Percentiles rank a stretch among this genome's conserved stretches.
Evolutionary conservation across 1,140 invertebrate species (phyloP).

Genomic region (Drosophila nannoptera): DNA sequence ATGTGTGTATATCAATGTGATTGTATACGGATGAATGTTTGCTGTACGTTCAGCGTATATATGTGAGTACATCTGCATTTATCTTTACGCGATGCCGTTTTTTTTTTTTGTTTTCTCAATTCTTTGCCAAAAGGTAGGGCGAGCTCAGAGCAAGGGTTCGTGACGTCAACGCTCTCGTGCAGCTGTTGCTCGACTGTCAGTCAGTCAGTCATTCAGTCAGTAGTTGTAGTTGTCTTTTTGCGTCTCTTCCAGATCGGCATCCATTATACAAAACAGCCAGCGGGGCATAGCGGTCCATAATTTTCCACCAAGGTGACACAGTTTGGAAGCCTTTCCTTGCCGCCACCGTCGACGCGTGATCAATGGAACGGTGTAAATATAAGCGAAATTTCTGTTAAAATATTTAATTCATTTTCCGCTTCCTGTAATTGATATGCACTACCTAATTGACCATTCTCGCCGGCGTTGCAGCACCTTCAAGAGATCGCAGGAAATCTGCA

Average conservation of each 20-base stretch:
- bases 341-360: slow-evolving; percentile 14
- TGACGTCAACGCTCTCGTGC: slow-evolving; percentile 52
- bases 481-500: neutral
- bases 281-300: slow-evolving; percentile 22
- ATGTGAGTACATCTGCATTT: slow-evolving; percentile 6
- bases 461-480: slow-evolving; percentile 2
- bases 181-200: slow-evolving; percentile 55
- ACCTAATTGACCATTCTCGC: slow-evolving; percentile 36
- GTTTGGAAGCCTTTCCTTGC: slow-evolving; percentile 35
- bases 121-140: slow-evolving; percentile 57
- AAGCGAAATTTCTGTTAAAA: slow-evolving; percentile 46
- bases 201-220: slow-evolving; percentile 29
- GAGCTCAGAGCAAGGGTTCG: slow-evolving; percentile 48
- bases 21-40: slow-evolving; percentile 8
- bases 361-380: slow-evolving; percentile 54
- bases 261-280: slow-evolving; percentile 49
- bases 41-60: neutral
- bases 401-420: slow-evolving; percentile 68
- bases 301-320: slow-evolving; percentile 62
- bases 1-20: slow-evolving; percentile 8
- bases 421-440: slow-evolving; percentile 68
- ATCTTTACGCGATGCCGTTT: slow-evolving; percentile 39
- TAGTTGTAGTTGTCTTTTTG: slow-evolving; percentile 20
- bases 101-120: slow-evolving; percentile 45
- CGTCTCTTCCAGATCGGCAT: slow-evolving; percentile 33